phyloP scores from a whole-genome alignment of 2,113 vertebrate genomes.

The Pseudolaguvia tuberculata region DNA sequence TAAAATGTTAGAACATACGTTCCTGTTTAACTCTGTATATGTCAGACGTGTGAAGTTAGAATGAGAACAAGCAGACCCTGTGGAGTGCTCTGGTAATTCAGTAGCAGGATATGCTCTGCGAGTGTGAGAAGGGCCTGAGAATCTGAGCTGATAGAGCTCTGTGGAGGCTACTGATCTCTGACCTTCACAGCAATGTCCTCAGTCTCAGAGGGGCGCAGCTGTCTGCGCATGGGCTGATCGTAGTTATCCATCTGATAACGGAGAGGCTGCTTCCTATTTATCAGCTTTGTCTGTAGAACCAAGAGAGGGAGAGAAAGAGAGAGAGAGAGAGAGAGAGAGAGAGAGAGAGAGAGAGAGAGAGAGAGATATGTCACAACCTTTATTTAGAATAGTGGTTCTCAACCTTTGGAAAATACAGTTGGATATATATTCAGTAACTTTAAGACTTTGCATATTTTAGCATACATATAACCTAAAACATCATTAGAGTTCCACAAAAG shows the following conservation, averaged over 20 bases:
- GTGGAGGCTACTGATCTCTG: constrained; percentile 42
- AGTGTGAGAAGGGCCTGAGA: constrained; percentile 42
- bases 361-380: background rate
- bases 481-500: too few species aligned
- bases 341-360: background rate
- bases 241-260: constrained; percentile 87
- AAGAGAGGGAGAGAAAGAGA: background rate
- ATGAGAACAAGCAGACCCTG: constrained; percentile 40
- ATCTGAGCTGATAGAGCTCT: constrained; percentile 11
- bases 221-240: constrained; percentile 77
- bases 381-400: too few species aligned
- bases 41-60: constrained; percentile 27
- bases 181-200: constrained; percentile 93
- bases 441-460: too few species aligned
- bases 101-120: constrained; percentile 34
- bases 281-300: constrained; percentile 77
- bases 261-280: constrained; percentile 90
- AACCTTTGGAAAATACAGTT: too few species aligned
- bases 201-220: constrained; percentile 71
- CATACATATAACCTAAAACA: too few species aligned
- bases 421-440: too few species aligned
- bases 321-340: background rate
- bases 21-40: background rate
- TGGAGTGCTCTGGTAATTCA: constrained; percentile 25
- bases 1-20: background rate